A percentile compares a stretch with the other conserved stretches of the same genome.
Evolutionary conservation across 2,113 vertebrate genomes (phyloP).

Genomic region (Gymnobelideus leadbeateri): DNA sequence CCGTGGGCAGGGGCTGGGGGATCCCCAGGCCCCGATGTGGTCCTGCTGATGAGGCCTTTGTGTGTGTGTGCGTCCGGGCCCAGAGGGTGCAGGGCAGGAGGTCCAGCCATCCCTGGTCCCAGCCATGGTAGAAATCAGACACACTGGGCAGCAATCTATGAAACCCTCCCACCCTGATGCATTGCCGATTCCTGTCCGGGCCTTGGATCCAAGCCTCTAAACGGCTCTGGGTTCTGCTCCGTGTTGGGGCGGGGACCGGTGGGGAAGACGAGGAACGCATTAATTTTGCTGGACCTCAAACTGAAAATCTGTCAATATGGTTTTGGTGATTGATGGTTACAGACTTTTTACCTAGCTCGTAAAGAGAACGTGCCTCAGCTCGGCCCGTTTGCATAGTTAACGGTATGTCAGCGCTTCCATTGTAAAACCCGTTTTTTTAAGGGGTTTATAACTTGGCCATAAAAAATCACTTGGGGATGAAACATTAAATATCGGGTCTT

Average conservation of each 20-base stretch:
- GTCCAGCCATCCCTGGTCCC: not conserved
- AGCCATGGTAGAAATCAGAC: conserved; percentile 27
- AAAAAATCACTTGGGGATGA: conserved; percentile 85
- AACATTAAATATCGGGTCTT: conserved; percentile 79
- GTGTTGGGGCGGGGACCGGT: conserved; percentile 58
- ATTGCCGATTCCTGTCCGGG: conserved; percentile 78
- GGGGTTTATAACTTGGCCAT: conserved; percentile 84
- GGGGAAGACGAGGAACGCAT: conserved; percentile 78
- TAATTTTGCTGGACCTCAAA: conserved; percentile 83
- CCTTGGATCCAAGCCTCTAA: conserved; percentile 72
- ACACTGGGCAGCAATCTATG: conserved; percentile 62
- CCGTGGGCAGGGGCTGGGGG: conserved; percentile 61
- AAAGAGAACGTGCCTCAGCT: conserved; percentile 86
- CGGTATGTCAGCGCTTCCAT: conserved; percentile 86
- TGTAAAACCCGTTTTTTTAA: conserved; percentile 83
- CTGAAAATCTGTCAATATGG: conserved; percentile 84
- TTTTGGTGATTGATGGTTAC: conserved; percentile 85
- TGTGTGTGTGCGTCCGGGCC: not conserved
- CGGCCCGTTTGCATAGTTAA: conserved; percentile 82
- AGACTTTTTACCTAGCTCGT: conserved; percentile 87
- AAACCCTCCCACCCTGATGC: conserved; percentile 70
- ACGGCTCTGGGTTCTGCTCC: conserved; percentile 70
- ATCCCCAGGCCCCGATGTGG: conserved; percentile 47
- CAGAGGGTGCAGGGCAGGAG: too few relatives aligned
- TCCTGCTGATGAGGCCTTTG: too few relatives aligned